phyloP scores from a whole-genome alignment of 1,140 invertebrate species.

The Delia radicum region DNA sequence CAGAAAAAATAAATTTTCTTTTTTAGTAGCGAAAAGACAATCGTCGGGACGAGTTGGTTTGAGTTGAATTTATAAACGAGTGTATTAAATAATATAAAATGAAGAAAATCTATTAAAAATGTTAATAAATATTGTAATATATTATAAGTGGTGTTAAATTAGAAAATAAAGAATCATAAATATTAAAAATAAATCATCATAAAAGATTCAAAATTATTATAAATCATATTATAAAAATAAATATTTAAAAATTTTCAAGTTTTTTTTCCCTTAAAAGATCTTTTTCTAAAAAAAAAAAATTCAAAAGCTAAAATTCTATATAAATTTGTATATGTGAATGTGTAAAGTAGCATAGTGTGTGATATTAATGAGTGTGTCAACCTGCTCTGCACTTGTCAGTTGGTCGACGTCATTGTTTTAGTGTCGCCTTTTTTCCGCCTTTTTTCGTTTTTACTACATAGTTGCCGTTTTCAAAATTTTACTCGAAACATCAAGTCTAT shows the following conservation, averaged over 20 bases:
- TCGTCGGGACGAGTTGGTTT: conserved; percentile 9
- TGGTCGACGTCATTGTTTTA: conserved; percentile 12
- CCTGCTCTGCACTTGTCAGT: conserved; percentile 21
- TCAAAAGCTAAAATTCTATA: background rate
- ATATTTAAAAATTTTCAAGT: background rate
- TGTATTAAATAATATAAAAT: background rate
- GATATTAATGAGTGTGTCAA: conserved; percentile 13
- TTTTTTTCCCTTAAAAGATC: too few relatives aligned
- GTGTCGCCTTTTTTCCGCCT: conserved; percentile 27
- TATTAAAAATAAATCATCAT: background rate
- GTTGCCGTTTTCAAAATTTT: background rate
- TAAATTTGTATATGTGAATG: conserved; percentile 22
- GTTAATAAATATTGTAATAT: background rate
- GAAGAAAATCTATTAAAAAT: background rate
- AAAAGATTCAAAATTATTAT: background rate
- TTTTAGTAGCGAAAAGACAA: background rate
- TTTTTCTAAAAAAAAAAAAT: background rate
- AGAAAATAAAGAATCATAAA: background rate
- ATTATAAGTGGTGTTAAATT: too few relatives aligned
- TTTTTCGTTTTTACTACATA: too few relatives aligned
- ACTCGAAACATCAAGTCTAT: background rate
- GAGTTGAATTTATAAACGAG: background rate
- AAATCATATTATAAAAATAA: background rate
- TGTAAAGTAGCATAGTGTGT: too few relatives aligned
- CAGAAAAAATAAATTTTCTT: background rate